Conservation (phyloP, 2,113 vertebrate genomes). For the Apaloderma vittatum region DNA sequence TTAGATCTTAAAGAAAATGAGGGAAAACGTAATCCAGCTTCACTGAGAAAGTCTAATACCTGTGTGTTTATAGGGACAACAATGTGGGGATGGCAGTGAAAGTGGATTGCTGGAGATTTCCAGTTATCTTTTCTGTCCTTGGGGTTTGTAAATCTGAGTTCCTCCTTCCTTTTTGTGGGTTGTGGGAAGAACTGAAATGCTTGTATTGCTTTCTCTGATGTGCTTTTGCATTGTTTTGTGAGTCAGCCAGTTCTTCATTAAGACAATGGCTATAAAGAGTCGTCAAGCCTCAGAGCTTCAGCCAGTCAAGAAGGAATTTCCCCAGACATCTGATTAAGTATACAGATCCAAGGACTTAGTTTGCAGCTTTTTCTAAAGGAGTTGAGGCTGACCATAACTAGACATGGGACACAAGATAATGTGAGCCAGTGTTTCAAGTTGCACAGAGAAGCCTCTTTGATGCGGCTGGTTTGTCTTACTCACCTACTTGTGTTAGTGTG, state of each 20-base stretch:
- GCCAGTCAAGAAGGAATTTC: neutral
- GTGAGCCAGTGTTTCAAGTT: neutral
- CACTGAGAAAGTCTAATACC: neutral
- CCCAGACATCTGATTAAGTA: neutral
- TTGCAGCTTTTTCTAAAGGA: neutral
- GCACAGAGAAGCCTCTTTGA: neutral
- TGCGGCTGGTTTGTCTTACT: neutral
- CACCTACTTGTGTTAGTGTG: neutral
- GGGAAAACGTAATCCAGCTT: neutral
- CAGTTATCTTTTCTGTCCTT: neutral
- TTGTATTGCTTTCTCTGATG: neutral
- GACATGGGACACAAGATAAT: neutral
- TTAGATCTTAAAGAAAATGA: neutral
- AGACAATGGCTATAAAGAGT: neutral
- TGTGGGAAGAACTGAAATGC: neutral
- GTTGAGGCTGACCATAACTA: neutral
- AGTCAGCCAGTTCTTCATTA: neutral
- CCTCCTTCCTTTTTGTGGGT: neutral
- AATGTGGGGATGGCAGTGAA: neutral
- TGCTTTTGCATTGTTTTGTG: neutral
- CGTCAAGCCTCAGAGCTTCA: neutral
- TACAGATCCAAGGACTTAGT: neutral
- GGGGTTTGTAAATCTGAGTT: neutral
- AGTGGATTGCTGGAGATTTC: neutral
- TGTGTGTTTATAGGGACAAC: neutral